Conservation (phyloP, 2,888 invertebrate species). For the Oxycera nigricornis region DNA sequence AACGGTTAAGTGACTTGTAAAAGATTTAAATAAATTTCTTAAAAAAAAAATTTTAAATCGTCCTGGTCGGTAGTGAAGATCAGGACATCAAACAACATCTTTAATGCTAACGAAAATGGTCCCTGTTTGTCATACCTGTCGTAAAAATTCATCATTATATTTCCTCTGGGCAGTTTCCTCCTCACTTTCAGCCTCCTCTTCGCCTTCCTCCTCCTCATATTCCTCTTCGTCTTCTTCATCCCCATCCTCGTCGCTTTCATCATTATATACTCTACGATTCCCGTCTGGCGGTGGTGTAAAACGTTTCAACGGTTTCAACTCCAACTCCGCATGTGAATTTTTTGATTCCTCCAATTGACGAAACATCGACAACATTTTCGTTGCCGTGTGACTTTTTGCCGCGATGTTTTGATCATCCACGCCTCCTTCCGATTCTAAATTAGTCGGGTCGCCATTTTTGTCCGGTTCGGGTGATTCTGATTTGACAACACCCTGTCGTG, state of each 20-base stretch:
- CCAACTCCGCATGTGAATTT: conserved; percentile 60
- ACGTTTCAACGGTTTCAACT: conserved; percentile 81
- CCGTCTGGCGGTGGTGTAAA: conserved; percentile 89
- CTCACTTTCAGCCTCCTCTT: conserved; percentile 62
- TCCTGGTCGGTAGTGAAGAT: too few relatives aligned
- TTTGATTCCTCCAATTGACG: conserved; percentile 83
- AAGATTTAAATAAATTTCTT: too few relatives aligned
- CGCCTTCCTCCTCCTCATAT: conserved; percentile 60
- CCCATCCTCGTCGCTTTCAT: conserved; percentile 61
- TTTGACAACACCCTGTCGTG: conserved; percentile 77
- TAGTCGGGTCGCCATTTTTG: conserved; percentile 74
- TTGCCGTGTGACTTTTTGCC: conserved; percentile 73
- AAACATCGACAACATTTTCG: conserved; percentile 87
- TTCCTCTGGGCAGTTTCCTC: conserved; percentile 54
- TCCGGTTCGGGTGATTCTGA: conserved; percentile 65
- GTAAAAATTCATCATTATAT: conserved; percentile 72
- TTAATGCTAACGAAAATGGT: too few relatives aligned
- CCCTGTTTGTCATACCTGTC: conserved; percentile 67
- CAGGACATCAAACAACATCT: too few relatives aligned
- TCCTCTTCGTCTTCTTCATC: conserved; percentile 62
- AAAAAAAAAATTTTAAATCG: too few relatives aligned
- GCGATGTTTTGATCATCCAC: conserved; percentile 65
- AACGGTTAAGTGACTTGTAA: too few relatives aligned
- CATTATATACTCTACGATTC: conserved; percentile 58
- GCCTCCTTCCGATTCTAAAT: conserved; percentile 70